Percentiles rank a stretch among this genome's conserved stretches.
These are phyloP conservation scores for Haliaeetus leucogaster DNA, from an alignment of 2,113 vertebrate genomes.

Conservation along the genomic window DNA sequence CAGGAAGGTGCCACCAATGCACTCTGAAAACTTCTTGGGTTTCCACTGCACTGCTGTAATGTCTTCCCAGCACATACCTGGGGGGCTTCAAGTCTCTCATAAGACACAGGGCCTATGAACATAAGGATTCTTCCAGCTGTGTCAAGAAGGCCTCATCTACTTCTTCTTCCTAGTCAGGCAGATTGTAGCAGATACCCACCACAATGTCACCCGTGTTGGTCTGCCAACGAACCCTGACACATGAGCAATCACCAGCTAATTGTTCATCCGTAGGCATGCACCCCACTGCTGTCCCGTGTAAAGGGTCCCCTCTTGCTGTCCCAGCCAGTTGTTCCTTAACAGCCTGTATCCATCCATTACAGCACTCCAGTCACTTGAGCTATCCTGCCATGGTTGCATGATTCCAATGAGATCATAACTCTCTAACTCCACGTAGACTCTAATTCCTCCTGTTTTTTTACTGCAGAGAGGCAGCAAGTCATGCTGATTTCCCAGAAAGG, in stretches of 20 bases:
- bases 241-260: background rate
- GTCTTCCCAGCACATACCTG: background rate
- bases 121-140: background rate
- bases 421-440: background rate
- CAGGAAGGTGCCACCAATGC: background rate
- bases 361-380: background rate
- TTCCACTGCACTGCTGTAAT: background rate
- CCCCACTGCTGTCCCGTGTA: fast-evolving
- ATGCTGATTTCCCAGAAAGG: background rate
- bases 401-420: background rate
- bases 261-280: background rate
- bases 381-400: background rate
- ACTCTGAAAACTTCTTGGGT: background rate
- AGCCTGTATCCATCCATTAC: background rate
- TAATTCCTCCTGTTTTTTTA: background rate
- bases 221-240: background rate
- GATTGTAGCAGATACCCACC: background rate
- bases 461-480: background rate
- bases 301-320: background rate
- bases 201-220: background rate
- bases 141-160: background rate
- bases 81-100: background rate
- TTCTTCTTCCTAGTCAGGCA: background rate
- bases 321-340: background rate
- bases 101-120: background rate